Evolutionary conservation across 2,113 vertebrate species (phyloP), one percentile per base, ranked within the genome.

Genomic region (Rhinogobius similis): DNA sequence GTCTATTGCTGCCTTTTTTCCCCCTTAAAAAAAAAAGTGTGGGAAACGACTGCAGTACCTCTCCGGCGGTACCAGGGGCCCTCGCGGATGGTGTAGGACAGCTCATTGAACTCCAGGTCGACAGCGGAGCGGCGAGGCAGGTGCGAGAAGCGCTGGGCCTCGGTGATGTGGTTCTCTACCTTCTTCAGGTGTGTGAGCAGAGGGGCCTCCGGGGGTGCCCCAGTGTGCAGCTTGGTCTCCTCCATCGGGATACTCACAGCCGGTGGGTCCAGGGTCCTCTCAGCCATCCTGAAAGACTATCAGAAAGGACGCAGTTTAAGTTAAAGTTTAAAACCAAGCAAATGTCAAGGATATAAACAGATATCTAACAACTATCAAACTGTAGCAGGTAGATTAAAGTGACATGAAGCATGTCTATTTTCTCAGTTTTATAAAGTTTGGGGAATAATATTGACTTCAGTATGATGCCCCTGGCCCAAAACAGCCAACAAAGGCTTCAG

Each of bases 101-200:
- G 86, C 89, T 98, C 97, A 1, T 93, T 91, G 83, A 99, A 99
- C 86, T 98, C 96, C 29, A 99, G 92, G 89, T 99, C 96, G 86
- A 99, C 95, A 0, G 97, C 90, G 0, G 97, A 97, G 82, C 98
- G 96, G 16, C 95, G 96, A 4, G 98, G 98, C 29, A 99, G 94
- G 82, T 99, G 98, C 44, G 95, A 96, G 83, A 99, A 99, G 71
- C 97, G 93, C 89, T 98, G 96, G 1, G 97, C 98, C 64, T 99
- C 98, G 0, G 97, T 99, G 86, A 99, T 99, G 84, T 98, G 96
- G 89, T 99, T 99, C 90, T 99, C 98, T 87, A 99, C 98, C 83
- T 99, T 99, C 93, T 98, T 99, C 88, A 99, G 87, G 90, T 98
- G 97, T 81, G 93, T 95, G 90, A 98, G 93, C 76, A 99, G 88